Evolutionary conservation across 2,113 vertebrate species (phyloP), one percentile per base, ranked within the genome.

Genomic region (Thermophis baileyi): DNA sequence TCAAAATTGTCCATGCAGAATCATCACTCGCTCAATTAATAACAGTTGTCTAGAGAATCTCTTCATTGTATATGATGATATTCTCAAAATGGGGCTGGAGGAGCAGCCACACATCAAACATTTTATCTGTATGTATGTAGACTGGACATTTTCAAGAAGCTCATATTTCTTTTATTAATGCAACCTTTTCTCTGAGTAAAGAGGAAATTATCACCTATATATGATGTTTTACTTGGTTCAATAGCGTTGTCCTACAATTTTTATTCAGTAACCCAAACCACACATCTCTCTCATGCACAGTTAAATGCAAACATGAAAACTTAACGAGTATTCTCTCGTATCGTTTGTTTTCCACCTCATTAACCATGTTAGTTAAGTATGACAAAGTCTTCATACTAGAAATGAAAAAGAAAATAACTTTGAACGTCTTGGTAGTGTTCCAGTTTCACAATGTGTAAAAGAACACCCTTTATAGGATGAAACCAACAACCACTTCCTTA

Each of bases 401-500:
- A 88, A 93, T 85, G 90, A 91, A n/a, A 8, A 46, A 60, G 27
- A 35, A 51, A 12, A 30, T 74, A 3, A 11, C 22, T 92, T 92
- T 47, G 12, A 1, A 92, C 88, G 49, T 69, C n/a, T 3, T 14
- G 0, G 0, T 0, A 44, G 27, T 0, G 51, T 93, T 93, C 88
- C 6, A 30, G 46, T 89, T 87, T 91, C 4, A 2, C 54, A 87
- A 44, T 91, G 94, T 94, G 35, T 87, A 12, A 94, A 81, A 44
- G 63, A 89, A 69, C 60, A 7, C 1, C 57, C 51, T 92, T 81
- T 57, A 95, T 3, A 93, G 63, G 51, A 94, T 93, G 92, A 95
- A 16, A 54, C 27, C 30, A 47, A 95, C 96, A 93, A 91, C 94
- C 97, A 98, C 97, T 97, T 97, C 97, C 97, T 98, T 90, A 95